Evolutionary conservation across 2,888 invertebrate species (phyloP).

Genomic region (Drosophila heteroneura): DNA sequence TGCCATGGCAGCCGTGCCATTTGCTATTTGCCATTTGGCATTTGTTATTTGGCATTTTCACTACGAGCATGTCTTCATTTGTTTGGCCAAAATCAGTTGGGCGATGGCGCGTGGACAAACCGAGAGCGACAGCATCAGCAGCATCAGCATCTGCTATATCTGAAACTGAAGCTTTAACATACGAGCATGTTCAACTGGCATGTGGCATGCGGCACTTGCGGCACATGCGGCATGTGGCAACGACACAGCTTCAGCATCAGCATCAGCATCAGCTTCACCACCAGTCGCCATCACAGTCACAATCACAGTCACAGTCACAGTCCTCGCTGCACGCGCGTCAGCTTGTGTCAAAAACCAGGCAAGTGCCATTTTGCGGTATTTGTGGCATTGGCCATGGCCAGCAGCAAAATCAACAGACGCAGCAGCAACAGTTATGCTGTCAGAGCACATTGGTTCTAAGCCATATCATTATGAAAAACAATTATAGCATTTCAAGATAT

Average conservation of each 20-base stretch:
- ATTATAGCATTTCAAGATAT: neutral
- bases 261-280: conserved; percentile 13
- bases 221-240: conserved; percentile 52
- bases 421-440: conserved; percentile 59
- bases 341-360: conserved; percentile 73
- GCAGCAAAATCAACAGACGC: conserved; percentile 31
- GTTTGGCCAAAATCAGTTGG: conserved; percentile 67
- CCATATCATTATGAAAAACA: neutral
- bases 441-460: conserved; percentile 30
- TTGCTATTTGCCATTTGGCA: conserved; percentile 24
- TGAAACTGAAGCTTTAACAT: conserved; percentile 32
- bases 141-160: conserved; percentile 13
- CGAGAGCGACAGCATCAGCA: conserved; percentile 6
- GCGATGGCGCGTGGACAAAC: conserved; percentile 57
- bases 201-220: conserved; percentile 52
- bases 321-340: conserved; percentile 48
- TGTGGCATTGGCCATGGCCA: conserved; percentile 64
- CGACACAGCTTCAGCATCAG: conserved; percentile 39
- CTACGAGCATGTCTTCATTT: conserved; percentile 65
- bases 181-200: conserved; percentile 50
- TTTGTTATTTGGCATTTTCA: conserved; percentile 38
- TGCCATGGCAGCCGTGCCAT: conserved; percentile 29
- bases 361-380: conserved; percentile 76
- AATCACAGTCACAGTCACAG: conserved; percentile 10
- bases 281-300: conserved; percentile 9